Evolutionary conservation across 1,140 invertebrate species (phyloP), one percentile per base, ranked within the genome.

Genomic region (Formica exsecta): DNA sequence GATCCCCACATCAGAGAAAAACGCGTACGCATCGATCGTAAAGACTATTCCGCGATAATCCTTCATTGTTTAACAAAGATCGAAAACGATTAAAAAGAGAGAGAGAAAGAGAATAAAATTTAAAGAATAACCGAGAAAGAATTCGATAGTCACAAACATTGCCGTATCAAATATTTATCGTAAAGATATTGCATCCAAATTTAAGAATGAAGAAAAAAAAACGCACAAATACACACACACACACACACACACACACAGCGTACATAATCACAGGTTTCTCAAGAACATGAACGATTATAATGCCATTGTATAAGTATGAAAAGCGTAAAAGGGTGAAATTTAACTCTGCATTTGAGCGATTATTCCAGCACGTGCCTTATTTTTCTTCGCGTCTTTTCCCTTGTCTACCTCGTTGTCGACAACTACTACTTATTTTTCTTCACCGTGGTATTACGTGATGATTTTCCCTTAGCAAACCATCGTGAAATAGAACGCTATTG

Each of bases 281-380:
- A 77, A 83, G 61, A 77, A 61, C 61, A 48, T 54, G 25, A 48
- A 54, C 41, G 29, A 83, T 73, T 57, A 48, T 54, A 38, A 54
- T 48, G 11, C 19, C 22, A 38, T 25, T 62, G 57, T 61, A 70
- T 59, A 57, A 59, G 54, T 57, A 68, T 54, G 65, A 11, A 38
- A 64, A 54, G n/a, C 13, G 51, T 51, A 66, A 66, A 36, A 79
- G 7, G 16, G 36, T 29, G 13, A 86, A 66, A 91, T 92, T 93
- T 92, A 91, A 90, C 87, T 84, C 91, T 77, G 86, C 88, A 87
- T 86, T 91, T 92, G 92, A 93, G 89, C 91, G 92, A 93, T 93
- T 93, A 90, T 90, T 91, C 70, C 75, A 83, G 80, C 90, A 92
- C 90, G 90, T 92, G 93, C 83, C 83, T 65, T 85, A 84, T 81